Evolutionary conservation across 2,113 vertebrate species (phyloP).

Genomic region (Phalacrocorax brasilianus): DNA sequence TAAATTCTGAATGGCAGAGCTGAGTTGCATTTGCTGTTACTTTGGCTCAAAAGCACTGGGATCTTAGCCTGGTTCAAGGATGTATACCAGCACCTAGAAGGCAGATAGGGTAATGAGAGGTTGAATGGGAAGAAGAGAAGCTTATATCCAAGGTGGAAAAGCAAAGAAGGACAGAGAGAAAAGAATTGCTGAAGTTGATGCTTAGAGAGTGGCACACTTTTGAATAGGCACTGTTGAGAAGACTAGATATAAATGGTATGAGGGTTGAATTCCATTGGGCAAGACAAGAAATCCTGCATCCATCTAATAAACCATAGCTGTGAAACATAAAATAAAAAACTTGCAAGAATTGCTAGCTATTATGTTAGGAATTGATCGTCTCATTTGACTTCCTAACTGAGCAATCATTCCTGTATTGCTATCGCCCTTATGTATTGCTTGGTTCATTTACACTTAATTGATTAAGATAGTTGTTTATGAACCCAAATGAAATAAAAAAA

Average conservation of each 20-base stretch:
- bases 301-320: not conserved
- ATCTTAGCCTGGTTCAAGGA: not conserved
- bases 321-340: not conserved
- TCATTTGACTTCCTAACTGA: not conserved
- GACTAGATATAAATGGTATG: not conserved
- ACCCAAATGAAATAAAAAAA: not conserved
- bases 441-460: not conserved
- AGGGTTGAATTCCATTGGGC: not conserved
- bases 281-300: not conserved
- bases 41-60: not conserved
- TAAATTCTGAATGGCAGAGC: not conserved
- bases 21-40: not conserved
- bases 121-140: not conserved
- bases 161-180: not conserved
- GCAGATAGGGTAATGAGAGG: not conserved
- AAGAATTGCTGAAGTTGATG: not conserved
- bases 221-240: not conserved
- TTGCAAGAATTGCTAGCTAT: not conserved
- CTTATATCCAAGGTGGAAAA: not conserved
- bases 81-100: not conserved
- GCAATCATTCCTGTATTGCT: not conserved
- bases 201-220: not conserved
- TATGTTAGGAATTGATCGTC: not conserved
- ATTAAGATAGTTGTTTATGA: not conserved
- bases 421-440: not conserved